Base-by-base conservation (phyloP, 2,797 vertebrate genomes). In the Poeciliopsis paucimaculata region DNA sequence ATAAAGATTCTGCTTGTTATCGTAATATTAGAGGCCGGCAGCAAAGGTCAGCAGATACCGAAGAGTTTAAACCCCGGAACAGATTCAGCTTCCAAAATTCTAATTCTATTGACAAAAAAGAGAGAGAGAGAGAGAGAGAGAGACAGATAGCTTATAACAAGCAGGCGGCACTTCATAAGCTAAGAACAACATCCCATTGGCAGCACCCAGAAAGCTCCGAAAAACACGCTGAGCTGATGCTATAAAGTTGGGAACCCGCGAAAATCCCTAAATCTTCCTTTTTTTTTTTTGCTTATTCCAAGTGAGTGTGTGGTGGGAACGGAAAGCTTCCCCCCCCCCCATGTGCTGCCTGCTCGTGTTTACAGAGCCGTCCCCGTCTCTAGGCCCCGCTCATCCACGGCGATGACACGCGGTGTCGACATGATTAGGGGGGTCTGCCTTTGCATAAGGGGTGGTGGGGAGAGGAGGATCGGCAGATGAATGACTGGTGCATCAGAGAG, bases 201-300 rank as follows among this genome's bases (percentile, higher is more conserved):
- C 92, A 89, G 91, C 92, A 88, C 84, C 90, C 47, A 23, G 88
- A 90, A 92, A 91, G 89, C 79, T 80, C 86, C 20, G 77, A 87
- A 84, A 91, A 88, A 89, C 82, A 91, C 88, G 88, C 88, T 92
- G 90, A 95, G 90, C 93, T 85, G 82, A 92, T 89, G 80, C 92
- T 88, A 90, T 92, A 93, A 91, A 94, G 93, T 93, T 91, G 92
- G 91, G 90, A 53, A 89, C 81, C 89, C 82, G 79, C 83, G 68
- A 89, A 95, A 95, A 95, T 94, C 94, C 94, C 90, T 94, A 93
- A 93, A 95, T 95, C 94, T 94, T 90, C 86, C 85, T 84, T 2
- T 53, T 51, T 23, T 51, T 18, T 49, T 51, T 49, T 94, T 94
- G 92, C 94, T 90, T 91, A 91, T 91, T 92, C 92, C 47, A 79